phyloP scores from a whole-genome alignment of 2,888 invertebrate species.

The Boloria euphrosyne region DNA sequence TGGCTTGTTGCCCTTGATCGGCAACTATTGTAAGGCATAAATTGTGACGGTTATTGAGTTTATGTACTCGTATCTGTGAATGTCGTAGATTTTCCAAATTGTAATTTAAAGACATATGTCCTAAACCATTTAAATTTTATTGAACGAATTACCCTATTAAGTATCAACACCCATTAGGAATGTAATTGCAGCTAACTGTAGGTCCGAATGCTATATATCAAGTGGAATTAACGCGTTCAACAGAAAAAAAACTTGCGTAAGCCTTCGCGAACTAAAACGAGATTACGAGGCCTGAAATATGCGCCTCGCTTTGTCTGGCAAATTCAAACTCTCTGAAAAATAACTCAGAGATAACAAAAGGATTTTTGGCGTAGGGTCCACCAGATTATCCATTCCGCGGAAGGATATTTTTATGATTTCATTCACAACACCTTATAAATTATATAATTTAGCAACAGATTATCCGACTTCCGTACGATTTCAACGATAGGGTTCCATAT shows the following conservation, averaged over 20 bases:
- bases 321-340: conserved; percentile 71
- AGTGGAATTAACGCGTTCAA: conserved; percentile 53
- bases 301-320: conserved; percentile 70
- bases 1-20: conserved; percentile 27
- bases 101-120: too few relatives aligned
- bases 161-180: conserved; percentile 32
- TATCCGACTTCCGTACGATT: not conserved
- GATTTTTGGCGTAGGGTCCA: conserved; percentile 53
- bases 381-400: conserved; percentile 32
- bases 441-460: not conserved
- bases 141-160: conserved; percentile 35
- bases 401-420: conserved; percentile 33
- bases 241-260: conserved; percentile 62
- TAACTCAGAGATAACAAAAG: conserved; percentile 74
- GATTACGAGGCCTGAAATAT: conserved; percentile 75
- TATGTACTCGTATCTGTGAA: not conserved
- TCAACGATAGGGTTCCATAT: too few relatives aligned
- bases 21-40: conserved; percentile 25
- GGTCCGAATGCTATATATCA: conserved; percentile 52
- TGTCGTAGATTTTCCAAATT: not conserved
- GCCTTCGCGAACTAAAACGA: conserved; percentile 65
- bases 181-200: conserved; percentile 44
- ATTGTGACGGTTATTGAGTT: conserved; percentile 1
- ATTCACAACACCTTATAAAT: conserved; percentile 28
- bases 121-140: conserved; percentile 21